Conservation (phyloP, 2,888 invertebrate species). For the Crepidodera aurea region DNA sequence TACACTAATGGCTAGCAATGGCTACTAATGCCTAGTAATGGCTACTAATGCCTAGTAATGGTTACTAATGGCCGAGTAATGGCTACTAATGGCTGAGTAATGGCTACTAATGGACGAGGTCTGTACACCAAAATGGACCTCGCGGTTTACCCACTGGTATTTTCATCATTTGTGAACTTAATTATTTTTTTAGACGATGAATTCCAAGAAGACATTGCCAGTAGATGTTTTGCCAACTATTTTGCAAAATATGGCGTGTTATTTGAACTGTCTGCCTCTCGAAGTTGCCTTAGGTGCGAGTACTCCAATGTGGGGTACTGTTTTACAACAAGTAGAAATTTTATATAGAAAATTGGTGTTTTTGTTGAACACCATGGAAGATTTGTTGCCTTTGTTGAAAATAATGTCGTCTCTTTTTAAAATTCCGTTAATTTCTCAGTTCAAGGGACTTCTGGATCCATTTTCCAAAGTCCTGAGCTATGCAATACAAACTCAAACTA, state of each 20-base stretch:
- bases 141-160: no score
- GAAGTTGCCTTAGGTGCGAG: constrained; percentile 76
- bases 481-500: constrained; percentile 86
- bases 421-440: constrained; percentile 82
- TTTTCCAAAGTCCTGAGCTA: constrained; percentile 94
- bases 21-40: no score
- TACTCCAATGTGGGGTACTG: constrained; percentile 78
- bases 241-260: constrained; percentile 90
- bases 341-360: constrained; percentile 82
- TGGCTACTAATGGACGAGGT: no score
- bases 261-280: constrained; percentile 90
- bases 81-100: no score
- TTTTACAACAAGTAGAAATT: constrained; percentile 86
- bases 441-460: constrained; percentile 90
- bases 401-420: constrained; percentile 83
- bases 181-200: constrained; percentile 67
- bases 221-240: constrained; percentile 77
- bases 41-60: no score
- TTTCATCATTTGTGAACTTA: no score
- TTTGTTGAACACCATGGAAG: constrained; percentile 73
- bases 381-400: constrained; percentile 74
- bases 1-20: no score
- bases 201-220: constrained; percentile 78
- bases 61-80: no score
- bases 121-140: no score